Conservation (phyloP, 2,888 invertebrate species). For the Melinopterus prodromus region DNA sequence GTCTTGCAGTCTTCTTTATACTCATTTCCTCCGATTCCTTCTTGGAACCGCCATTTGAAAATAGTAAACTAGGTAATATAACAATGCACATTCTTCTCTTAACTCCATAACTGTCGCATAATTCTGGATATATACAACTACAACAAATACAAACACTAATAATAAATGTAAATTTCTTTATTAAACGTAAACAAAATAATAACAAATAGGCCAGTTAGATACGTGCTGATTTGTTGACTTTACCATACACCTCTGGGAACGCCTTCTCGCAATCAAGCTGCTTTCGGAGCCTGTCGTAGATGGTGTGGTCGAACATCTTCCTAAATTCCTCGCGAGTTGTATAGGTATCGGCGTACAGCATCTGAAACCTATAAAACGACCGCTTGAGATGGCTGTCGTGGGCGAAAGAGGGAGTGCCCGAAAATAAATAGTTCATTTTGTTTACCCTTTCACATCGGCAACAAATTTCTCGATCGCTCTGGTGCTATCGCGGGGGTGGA, state of each 20-base stretch:
- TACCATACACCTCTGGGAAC: constrained; percentile 72
- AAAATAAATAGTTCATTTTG: constrained; percentile 14
- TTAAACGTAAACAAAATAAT: background rate
- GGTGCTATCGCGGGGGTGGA: constrained; percentile 70
- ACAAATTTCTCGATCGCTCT: constrained; percentile 77
- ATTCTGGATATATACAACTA: background rate
- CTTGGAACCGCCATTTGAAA: too few relatives aligned
- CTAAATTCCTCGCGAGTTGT: constrained; percentile 78
- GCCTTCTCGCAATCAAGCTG: constrained; percentile 71
- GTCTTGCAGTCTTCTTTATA: too few relatives aligned
- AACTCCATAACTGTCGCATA: too few relatives aligned
- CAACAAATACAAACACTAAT: background rate
- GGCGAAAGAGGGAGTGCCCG: background rate
- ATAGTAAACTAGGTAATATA: too few relatives aligned
- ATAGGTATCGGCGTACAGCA: constrained; percentile 86
- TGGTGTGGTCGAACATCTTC: constrained; percentile 79
- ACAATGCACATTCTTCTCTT: too few relatives aligned
- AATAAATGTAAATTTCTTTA: background rate
- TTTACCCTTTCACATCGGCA: constrained; percentile 68
- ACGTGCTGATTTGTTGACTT: constrained; percentile 35
- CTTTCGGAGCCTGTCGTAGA: constrained; percentile 74
- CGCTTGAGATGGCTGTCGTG: constrained; percentile 17
- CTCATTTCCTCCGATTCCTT: too few relatives aligned
- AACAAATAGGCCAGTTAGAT: constrained; percentile 17
- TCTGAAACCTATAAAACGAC: constrained; percentile 70